These are phyloP conservation scores for Helleia helle DNA, from an alignment of 2,888 invertebrate species.

Conservation along the genomic window DNA sequence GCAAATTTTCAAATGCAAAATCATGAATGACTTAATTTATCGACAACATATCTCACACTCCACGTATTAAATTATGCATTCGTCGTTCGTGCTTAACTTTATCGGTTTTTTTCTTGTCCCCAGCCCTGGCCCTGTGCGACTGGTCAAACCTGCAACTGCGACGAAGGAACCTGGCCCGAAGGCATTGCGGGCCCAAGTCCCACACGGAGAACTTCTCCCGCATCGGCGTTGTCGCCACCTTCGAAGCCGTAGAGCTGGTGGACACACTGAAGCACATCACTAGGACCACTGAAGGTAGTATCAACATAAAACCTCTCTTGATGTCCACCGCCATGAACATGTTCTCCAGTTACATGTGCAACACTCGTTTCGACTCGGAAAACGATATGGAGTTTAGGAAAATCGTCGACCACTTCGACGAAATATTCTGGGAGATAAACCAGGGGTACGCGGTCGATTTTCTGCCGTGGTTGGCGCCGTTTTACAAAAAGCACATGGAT, in stretches of 20 bases:
- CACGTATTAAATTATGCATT: too few relatives aligned
- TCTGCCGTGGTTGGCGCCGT: conserved; percentile 84
- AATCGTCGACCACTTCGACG: conserved; percentile 83
- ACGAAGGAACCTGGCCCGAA: conserved; percentile 83
- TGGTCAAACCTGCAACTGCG: conserved; percentile 89
- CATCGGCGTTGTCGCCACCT: conserved; percentile 80
- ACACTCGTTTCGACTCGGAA: conserved; percentile 80
- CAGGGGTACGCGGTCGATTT: conserved; percentile 92
- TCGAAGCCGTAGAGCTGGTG: conserved; percentile 78
- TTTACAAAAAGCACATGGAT: conserved; percentile 80
- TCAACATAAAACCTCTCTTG: conserved; percentile 80
- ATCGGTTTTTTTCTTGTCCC: conserved; percentile 40
- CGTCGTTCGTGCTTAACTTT: too few relatives aligned
- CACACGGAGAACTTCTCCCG: conserved; percentile 81
- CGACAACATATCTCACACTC: too few relatives aligned
- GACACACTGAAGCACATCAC: conserved; percentile 64
- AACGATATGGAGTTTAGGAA: conserved; percentile 77
- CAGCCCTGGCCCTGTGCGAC: conserved; percentile 90
- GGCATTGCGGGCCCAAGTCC: conserved; percentile 86
- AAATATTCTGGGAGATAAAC: conserved; percentile 94
- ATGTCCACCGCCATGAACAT: conserved; percentile 87
- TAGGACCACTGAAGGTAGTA: conserved; percentile 40
- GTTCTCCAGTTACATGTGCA: conserved; percentile 91
- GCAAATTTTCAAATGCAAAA: too few relatives aligned
- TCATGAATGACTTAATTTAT: too few relatives aligned